Conservation (phyloP, 2,113 vertebrate species). For the Anser cygnoides region DNA sequence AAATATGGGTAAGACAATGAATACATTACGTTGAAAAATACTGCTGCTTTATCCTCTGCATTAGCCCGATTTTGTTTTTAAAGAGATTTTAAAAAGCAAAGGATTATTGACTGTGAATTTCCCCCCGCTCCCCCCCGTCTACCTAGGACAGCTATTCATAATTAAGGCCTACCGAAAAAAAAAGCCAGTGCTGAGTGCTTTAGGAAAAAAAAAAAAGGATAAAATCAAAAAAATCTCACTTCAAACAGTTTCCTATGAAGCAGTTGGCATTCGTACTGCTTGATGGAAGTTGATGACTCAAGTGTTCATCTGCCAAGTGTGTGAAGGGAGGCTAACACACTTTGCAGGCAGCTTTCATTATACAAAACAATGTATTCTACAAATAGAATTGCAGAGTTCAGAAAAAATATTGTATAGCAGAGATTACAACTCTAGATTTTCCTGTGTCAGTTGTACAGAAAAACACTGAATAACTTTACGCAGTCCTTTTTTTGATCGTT, state of each 20-base stretch:
- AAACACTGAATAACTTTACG: background rate
- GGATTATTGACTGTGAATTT: background rate
- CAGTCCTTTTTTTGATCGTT: background rate
- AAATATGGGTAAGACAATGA: background rate
- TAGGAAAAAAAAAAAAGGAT: background rate
- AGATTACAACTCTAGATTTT: conserved; percentile 16
- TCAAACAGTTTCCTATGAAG: background rate
- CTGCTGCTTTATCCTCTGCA: background rate
- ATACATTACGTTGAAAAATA: background rate
- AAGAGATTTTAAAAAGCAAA: background rate
- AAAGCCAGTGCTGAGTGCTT: background rate
- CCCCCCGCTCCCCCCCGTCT: background rate
- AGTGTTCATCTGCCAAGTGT: conserved; percentile 32
- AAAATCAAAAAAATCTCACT: background rate
- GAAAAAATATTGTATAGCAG: background rate
- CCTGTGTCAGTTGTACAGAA: background rate
- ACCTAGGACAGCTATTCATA: background rate
- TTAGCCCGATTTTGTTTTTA: background rate
- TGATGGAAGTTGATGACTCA: conserved; percentile 55
- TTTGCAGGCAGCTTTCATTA: conserved; percentile 47
- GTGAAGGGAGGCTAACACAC: conserved; percentile 6
- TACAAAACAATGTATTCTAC: background rate
- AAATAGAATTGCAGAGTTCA: conserved; percentile 46
- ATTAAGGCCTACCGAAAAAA: background rate
- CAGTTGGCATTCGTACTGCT: background rate